Evolutionary conservation across 2,888 invertebrate species (phyloP).

Genomic region (Lasioglossum calceatum): DNA sequence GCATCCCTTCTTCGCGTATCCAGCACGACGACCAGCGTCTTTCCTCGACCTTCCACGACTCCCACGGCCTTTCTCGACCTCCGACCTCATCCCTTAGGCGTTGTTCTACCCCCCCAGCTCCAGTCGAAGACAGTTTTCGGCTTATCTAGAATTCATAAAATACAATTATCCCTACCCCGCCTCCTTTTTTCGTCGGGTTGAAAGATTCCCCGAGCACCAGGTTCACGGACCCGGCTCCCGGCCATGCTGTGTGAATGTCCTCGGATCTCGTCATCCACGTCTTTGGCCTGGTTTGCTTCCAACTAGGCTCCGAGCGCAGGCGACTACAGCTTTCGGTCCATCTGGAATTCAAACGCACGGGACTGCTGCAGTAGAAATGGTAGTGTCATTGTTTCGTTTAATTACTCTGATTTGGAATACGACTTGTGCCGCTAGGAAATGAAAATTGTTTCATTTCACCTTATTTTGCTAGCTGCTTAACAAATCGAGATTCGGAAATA

Average conservation of each 20-base stretch:
- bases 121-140: conserved; percentile 67
- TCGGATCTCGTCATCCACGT: background rate
- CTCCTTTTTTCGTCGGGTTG: background rate
- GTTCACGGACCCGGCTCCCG: background rate
- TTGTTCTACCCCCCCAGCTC: conserved; percentile 3
- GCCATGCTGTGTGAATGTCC: background rate
- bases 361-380: background rate
- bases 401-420: background rate
- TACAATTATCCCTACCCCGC: conserved; percentile 74
- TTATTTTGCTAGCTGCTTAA: too few relatives aligned
- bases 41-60: conserved; percentile 32
- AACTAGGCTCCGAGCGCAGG: background rate
- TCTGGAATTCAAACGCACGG: background rate
- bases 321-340: background rate
- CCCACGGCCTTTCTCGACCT: background rate
- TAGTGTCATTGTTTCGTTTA: background rate
- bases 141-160: conserved; percentile 79
- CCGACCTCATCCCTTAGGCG: background rate
- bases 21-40: conserved; percentile 46
- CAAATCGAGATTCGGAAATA: too few relatives aligned
- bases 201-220: background rate
- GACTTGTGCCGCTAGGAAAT: background rate
- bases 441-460: too few relatives aligned
- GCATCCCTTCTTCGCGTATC: conserved; percentile 57
- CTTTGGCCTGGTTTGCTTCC: background rate